phyloP scores from a whole-genome alignment of 1,140 invertebrate species.

The Chlorops oryzae region DNA sequence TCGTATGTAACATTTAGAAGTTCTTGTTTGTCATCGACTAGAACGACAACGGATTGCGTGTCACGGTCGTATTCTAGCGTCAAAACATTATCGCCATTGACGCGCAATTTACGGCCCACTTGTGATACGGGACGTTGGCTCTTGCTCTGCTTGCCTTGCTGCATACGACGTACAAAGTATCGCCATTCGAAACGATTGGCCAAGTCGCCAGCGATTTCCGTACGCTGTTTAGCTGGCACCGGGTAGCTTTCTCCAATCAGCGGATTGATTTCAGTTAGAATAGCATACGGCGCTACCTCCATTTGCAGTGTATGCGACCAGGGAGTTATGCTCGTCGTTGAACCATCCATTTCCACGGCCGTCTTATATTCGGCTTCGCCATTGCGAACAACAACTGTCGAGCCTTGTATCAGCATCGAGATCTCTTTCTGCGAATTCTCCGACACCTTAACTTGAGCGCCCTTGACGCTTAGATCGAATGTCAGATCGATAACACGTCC shows the following conservation, averaged over 20 bases:
- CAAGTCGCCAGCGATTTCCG: constrained; percentile 80
- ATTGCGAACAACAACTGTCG: constrained; percentile 71
- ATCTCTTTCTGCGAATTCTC: constrained; percentile 76
- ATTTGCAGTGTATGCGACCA: constrained; percentile 80
- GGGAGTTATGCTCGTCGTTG: constrained; percentile 69
- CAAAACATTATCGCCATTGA: constrained; percentile 86
- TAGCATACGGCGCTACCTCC: constrained; percentile 77
- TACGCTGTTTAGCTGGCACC: constrained; percentile 81
- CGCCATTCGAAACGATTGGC: constrained; percentile 93
- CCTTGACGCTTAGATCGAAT: constrained; percentile 82
- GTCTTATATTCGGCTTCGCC: constrained; percentile 76
- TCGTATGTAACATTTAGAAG: constrained; percentile 90
- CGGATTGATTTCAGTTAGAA: constrained; percentile 75
- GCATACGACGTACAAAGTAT: constrained; percentile 71
- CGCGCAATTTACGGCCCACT: constrained; percentile 74
- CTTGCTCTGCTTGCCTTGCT: constrained; percentile 59
- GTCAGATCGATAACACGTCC: constrained; percentile 78
- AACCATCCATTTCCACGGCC: constrained; percentile 72
- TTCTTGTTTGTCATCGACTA: constrained; percentile 82
- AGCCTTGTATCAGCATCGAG: constrained; percentile 80
- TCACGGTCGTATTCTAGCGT: constrained; percentile 89
- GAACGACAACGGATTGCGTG: constrained; percentile 79
- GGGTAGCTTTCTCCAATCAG: constrained; percentile 82
- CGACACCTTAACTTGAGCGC: constrained; percentile 76
- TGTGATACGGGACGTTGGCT: constrained; percentile 63